Evolutionary conservation across 2,797 vertebrate species (phyloP).

Genomic region (Huso huso): DNA sequence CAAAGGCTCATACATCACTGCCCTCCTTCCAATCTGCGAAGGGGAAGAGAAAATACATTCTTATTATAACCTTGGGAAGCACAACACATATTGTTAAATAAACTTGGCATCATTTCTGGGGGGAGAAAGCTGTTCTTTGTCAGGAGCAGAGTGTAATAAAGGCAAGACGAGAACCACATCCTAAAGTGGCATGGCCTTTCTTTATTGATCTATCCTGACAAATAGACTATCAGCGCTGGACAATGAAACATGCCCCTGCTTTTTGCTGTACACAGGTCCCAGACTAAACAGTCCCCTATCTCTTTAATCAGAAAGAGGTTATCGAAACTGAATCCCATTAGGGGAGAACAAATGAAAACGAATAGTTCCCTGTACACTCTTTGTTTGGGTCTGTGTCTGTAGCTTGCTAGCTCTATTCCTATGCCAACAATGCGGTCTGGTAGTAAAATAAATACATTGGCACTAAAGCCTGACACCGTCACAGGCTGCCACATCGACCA

Average conservation of each 20-base stretch:
- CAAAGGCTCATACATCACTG: conserved; percentile 79
- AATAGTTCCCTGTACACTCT: neutral
- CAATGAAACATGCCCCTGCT: conserved; percentile 17
- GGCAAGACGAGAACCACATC: conserved; percentile 13
- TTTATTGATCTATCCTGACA: conserved; percentile 27
- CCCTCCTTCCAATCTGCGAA: conserved; percentile 71
- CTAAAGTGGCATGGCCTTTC: conserved; percentile 15
- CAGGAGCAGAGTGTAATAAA: conserved; percentile 26
- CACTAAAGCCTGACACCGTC: too few relatives aligned
- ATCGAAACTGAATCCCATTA: neutral
- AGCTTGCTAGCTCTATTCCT: too few relatives aligned
- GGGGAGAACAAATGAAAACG: neutral
- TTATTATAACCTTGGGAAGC: conserved; percentile 80
- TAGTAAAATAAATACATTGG: too few relatives aligned
- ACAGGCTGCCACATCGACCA: too few relatives aligned
- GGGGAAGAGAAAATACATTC: conserved; percentile 76
- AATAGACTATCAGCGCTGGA: conserved; percentile 14
- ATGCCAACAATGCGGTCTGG: too few relatives aligned
- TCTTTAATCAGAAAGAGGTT: neutral
- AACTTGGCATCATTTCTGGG: conserved; percentile 21
- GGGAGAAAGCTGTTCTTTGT: conserved; percentile 35
- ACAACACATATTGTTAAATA: conserved; percentile 62
- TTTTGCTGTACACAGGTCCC: conserved; percentile 6
- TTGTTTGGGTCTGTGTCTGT: neutral
- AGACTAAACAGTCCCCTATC: neutral